These are phyloP conservation scores for Neosilurus mollespiculum DNA, from an alignment of 2,797 vertebrate genomes.

Conservation along the genomic window DNA sequence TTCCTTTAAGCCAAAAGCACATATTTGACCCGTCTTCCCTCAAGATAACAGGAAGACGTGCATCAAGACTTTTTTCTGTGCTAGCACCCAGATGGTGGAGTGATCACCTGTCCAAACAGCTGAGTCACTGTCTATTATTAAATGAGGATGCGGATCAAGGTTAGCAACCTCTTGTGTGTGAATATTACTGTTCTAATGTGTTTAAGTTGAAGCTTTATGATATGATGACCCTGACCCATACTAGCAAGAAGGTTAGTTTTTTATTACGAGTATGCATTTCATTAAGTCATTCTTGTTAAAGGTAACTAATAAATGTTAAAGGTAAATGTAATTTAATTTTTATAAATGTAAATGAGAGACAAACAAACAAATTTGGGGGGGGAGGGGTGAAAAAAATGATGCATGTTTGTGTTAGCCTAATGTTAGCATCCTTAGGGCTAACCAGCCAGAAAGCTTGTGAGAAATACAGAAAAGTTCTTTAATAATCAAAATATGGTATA, in stretches of 20 bases:
- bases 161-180: neutral
- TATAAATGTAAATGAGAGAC: neutral
- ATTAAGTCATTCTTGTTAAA: neutral
- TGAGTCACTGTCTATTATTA: slow-evolving; percentile 10
- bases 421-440: neutral
- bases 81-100: neutral
- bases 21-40: neutral
- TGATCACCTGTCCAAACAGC: neutral
- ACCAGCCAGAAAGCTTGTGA: neutral
- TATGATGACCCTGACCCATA: neutral
- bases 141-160: neutral
- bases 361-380: neutral
- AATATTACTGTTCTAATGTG: neutral
- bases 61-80: neutral
- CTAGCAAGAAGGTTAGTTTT: neutral
- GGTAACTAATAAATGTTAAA: neutral
- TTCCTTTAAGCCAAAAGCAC: neutral
- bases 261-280: neutral
- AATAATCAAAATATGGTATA: neutral
- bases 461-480: neutral
- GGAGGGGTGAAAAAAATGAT: neutral
- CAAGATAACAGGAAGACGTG: neutral
- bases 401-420: neutral
- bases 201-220: neutral
- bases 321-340: neutral